These are phyloP conservation scores for Sebastiscus albofasciatus DNA, from an alignment of 2,797 vertebrate species.

Conservation along the genomic window DNA sequence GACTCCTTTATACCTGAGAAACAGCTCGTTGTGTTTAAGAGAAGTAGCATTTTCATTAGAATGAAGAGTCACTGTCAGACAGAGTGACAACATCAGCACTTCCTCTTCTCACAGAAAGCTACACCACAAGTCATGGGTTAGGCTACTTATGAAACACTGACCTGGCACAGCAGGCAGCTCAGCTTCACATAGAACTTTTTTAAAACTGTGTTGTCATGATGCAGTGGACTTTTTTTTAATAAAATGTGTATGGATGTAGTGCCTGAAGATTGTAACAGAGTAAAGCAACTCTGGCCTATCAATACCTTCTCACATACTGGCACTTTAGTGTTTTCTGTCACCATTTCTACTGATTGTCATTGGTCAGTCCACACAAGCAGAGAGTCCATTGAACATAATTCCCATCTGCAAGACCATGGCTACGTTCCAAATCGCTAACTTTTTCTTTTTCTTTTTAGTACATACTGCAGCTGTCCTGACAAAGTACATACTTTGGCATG, in stretches of 20 bases:
- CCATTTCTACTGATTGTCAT: too few species aligned
- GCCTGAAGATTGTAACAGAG: neutral
- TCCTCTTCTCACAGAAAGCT: slow-evolving; percentile 13
- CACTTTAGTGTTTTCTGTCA: too few species aligned
- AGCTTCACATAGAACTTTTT: neutral
- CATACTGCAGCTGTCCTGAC: too few species aligned
- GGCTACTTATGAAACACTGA: slow-evolving; percentile 25
- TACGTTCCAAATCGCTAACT: too few species aligned
- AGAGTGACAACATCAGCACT: slow-evolving; percentile 17
- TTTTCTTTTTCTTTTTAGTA: too few species aligned
- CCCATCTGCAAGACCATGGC: neutral
- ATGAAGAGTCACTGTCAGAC: slow-evolving; percentile 19
- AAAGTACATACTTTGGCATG: too few species aligned
- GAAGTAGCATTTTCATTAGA: neutral
- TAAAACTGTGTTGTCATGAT: neutral
- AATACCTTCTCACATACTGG: too few species aligned
- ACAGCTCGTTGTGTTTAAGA: slow-evolving; percentile 7
- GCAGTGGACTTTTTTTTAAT: neutral
- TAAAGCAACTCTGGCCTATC: too few species aligned
- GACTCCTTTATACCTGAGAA: neutral
- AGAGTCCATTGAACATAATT: neutral
- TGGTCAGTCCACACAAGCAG: too few species aligned
- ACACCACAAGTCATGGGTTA: slow-evolving; percentile 1
- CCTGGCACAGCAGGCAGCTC: neutral
- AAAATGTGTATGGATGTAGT: neutral